Conservation (phyloP, 2,888 invertebrate species). For the Ptilodon capucinus region DNA sequence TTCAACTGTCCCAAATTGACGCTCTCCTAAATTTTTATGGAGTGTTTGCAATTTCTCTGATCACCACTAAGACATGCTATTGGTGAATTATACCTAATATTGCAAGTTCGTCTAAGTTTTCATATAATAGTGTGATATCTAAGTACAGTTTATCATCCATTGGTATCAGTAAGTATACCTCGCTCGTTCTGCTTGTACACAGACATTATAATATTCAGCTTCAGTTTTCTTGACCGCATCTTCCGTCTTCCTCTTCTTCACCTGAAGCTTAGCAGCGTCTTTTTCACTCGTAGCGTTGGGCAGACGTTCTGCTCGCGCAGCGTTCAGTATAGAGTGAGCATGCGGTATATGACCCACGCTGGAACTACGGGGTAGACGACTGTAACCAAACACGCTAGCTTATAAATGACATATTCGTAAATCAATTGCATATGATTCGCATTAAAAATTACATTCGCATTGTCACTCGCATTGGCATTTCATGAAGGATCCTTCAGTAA, state of each 20-base stretch:
- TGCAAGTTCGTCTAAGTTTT: too few relatives aligned
- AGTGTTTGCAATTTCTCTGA: too few relatives aligned
- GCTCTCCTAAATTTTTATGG: too few relatives aligned
- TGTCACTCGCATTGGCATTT: slow-evolving; percentile 45
- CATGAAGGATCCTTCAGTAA: slow-evolving; percentile 64
- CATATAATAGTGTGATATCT: too few relatives aligned
- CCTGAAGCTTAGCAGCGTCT: slow-evolving; percentile 90
- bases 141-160: not conserved
- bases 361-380: slow-evolving; percentile 78
- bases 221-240: slow-evolving; percentile 95
- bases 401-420: slow-evolving; percentile 17
- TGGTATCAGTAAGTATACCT: slow-evolving; percentile 75
- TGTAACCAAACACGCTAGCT: slow-evolving; percentile 43
- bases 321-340: slow-evolving; percentile 70
- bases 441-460: slow-evolving; percentile 36
- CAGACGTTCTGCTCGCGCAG: slow-evolving; percentile 67
- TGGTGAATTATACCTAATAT: too few relatives aligned
- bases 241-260: slow-evolving; percentile 94
- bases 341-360: slow-evolving; percentile 83
- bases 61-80: too few relatives aligned
- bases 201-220: slow-evolving; percentile 95
- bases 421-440: slow-evolving; percentile 40
- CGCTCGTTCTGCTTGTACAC: slow-evolving; percentile 94
- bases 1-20: too few relatives aligned
- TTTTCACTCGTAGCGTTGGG: slow-evolving; percentile 74